Percentiles rank a stretch among this genome's conserved stretches.
These are phyloP conservation scores for Chaenocephalus aceratus DNA, from an alignment of 2,113 vertebrate species.

Conservation along the genomic window DNA sequence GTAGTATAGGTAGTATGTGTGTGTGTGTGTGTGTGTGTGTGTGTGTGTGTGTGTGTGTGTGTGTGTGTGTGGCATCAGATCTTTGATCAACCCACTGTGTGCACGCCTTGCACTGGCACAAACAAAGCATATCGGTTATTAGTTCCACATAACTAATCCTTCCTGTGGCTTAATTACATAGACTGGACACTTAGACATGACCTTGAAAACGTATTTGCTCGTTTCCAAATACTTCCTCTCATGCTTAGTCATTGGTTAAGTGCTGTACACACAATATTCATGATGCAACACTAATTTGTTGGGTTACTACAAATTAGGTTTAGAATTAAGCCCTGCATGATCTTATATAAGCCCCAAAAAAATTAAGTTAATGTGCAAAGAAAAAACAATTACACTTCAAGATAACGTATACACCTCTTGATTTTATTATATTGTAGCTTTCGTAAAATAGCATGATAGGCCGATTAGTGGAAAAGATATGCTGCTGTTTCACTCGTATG, in stretches of 20 bases:
- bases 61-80: not conserved
- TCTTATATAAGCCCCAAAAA: not conserved
- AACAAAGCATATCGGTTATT: no score
- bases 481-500: no score
- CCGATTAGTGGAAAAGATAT: not conserved
- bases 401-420: not conserved
- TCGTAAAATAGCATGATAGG: no score
- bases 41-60: no score
- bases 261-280: not conserved
- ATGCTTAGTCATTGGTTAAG: not conserved
- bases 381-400: not conserved
- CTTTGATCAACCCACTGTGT: conserved; percentile 48
- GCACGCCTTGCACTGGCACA: not conserved
- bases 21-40: no score
- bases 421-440: not conserved
- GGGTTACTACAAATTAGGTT: not conserved
- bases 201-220: not conserved
- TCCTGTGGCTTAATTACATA: not conserved
- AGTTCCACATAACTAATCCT: not conserved
- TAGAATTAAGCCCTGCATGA: not conserved
- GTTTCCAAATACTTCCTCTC: no score
- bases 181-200: not conserved
- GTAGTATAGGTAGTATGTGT: not conserved
- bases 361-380: not conserved
- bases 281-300: no score